Evolutionary conservation across 2,888 invertebrate species (phyloP).

Genomic region (Andrena fulva): DNA sequence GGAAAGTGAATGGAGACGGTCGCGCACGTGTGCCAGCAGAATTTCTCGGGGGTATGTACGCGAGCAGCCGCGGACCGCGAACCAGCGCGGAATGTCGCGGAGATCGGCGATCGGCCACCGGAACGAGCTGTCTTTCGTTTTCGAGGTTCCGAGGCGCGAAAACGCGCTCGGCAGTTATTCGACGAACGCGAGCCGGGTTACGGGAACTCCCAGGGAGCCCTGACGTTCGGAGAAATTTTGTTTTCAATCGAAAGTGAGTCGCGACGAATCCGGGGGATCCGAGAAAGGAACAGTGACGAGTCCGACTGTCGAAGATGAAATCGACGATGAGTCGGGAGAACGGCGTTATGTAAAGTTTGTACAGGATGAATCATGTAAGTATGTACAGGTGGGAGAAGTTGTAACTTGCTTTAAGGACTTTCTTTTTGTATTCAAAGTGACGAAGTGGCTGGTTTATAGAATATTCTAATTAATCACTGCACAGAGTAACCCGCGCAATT

Average conservation of each 20-base stretch:
- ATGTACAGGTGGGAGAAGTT: too few relatives aligned
- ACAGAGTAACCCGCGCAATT: too few relatives aligned
- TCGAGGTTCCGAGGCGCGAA: conserved; percentile 1
- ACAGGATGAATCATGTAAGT: not conserved
- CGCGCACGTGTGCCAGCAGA: conserved; percentile 51
- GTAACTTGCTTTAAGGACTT: too few relatives aligned
- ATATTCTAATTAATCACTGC: too few relatives aligned
- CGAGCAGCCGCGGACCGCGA: conserved; percentile 21
- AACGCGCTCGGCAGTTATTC: conserved; percentile 9
- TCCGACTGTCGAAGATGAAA: not conserved
- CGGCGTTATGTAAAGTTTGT: not conserved
- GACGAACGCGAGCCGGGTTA: not conserved
- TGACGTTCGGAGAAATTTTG: not conserved
- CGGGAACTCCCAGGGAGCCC: too few relatives aligned
- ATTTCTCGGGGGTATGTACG: conserved; percentile 50
- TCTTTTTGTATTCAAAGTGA: not conserved
- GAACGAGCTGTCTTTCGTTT: conserved; percentile 24
- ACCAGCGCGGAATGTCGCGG: conserved; percentile 48
- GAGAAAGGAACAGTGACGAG: not conserved
- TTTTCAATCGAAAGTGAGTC: not conserved
- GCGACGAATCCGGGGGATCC: not conserved
- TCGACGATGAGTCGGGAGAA: not conserved
- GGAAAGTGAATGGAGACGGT: conserved; percentile 70
- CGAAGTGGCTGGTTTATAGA: too few relatives aligned
- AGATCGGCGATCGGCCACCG: conserved; percentile 40